Base-by-base conservation (phyloP, 2,797 vertebrate species). In the Dendrocincla tyrannina region DNA sequence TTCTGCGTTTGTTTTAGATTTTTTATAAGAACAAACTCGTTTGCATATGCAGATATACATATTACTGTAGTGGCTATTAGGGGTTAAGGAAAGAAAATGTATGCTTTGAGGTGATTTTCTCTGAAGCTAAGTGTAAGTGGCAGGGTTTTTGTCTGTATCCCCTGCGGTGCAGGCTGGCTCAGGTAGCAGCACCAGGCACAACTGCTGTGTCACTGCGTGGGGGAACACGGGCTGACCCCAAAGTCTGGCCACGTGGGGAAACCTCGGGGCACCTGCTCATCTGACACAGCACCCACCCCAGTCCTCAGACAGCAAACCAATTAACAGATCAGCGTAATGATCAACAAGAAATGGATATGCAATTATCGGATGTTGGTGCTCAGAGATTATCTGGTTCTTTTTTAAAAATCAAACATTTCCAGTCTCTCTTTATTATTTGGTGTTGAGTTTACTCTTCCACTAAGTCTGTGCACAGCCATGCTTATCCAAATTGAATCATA, bases 81-180 rank as follows among this genome's bases (percentile, higher is more conserved):
- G 78, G 35, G 32, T 44, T 80, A 20, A 58, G 53, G 3, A 7
- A 11, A 27, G 37, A 62, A 74, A 35, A 47, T 5, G 44, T 2
- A 78, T 22, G 8, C 79, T 78, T 74, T 32, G 37, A 92, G 91
- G 91, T 47, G 93, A 86, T 89, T 96, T 97, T 97, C 95, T 97
- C 86, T 97, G 97, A 92, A 75, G 59, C 77, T 89, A 58, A 97
- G 88, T 50, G 67, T 30, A 58, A 87, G 86, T 24, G 97, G 97
- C 98, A 98, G 97, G 94, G 93, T 42, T 94, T 69, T 49, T 70
- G 88, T 88, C 73, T 39, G 14, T 5, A 62, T 77, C 70, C 74
- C 78, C 91, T 60, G 89, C 89, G 55, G 94, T 3, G 67, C 62
- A 82, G 70, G 27, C 72, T 42, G 89, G 89, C 86, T 85, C 68